These are phyloP conservation scores for Drosophila pandora DNA, from an alignment of 1,140 invertebrate species.

Conservation along the genomic window DNA sequence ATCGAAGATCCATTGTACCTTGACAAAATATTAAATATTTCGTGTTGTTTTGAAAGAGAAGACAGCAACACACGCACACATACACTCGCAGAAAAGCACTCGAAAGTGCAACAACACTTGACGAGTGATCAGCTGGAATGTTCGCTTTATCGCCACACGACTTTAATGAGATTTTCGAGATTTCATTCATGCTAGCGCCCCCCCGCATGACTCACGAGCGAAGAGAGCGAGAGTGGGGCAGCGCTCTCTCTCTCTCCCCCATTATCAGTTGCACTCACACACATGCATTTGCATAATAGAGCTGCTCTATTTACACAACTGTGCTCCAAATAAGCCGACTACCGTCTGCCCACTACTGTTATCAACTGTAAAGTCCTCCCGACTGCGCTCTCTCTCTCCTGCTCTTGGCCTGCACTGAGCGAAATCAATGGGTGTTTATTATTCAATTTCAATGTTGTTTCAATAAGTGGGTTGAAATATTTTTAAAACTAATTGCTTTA, in stretches of 20 bases:
- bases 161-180: constrained; percentile 16
- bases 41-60: constrained; percentile 19
- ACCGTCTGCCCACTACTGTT: constrained; percentile 16
- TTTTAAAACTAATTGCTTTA: background rate
- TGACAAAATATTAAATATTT: constrained; percentile 3
- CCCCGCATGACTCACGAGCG: constrained; percentile 32
- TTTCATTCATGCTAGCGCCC: constrained; percentile 32
- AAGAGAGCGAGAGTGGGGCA: constrained; percentile 1
- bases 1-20: constrained; percentile 19
- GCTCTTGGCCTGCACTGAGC: background rate
- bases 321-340: constrained; percentile 41
- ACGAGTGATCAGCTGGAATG: constrained; percentile 34
- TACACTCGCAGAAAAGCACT: constrained; percentile 3
- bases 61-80: background rate
- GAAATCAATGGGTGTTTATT: background rate
- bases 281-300: constrained; percentile 19
- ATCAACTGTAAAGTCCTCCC: constrained; percentile 36
- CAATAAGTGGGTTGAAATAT: background rate
- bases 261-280: constrained; percentile 23
- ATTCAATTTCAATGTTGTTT: background rate
- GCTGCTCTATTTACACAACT: constrained; percentile 40
- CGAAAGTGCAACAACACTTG: constrained; percentile 37
- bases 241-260: background rate
- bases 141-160: constrained; percentile 28
- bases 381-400: constrained; percentile 10